A percentile compares a stretch with the other conserved stretches of the same genome.
phyloP scores from a whole-genome alignment of 2,797 vertebrate species.

The Holocentrus rufus region DNA sequence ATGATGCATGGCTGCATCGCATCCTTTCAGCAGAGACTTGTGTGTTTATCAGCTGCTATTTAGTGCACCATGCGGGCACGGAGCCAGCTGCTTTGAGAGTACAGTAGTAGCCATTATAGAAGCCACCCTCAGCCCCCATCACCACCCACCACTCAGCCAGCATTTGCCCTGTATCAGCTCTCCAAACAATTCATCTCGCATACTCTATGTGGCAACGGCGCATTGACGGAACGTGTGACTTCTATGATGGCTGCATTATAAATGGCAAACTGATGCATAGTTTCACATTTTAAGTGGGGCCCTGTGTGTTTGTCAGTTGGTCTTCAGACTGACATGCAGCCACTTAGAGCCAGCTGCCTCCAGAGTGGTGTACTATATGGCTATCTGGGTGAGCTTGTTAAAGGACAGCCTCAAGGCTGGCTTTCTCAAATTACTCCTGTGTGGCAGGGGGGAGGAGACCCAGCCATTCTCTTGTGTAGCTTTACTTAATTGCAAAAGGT shows the following conservation, averaged over 20 bases:
- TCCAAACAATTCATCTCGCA: constrained; percentile 15
- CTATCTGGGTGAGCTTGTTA: constrained; percentile 70
- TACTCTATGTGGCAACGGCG: neutral
- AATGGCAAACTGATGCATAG: constrained; percentile 35
- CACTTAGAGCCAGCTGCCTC: constrained; percentile 75
- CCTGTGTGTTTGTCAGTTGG: constrained; percentile 67
- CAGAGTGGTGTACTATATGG: constrained; percentile 45
- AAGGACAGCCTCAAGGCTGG: constrained; percentile 70
- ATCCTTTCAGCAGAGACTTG: neutral
- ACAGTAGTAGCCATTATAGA: constrained; percentile 42
- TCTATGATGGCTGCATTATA: constrained; percentile 25
- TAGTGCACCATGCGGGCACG: neutral
- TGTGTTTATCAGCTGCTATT: neutral
- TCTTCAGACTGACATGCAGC: constrained; percentile 63
- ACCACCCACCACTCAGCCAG: neutral
- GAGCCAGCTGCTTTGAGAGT: constrained; percentile 59
- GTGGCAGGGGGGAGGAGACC: constrained; percentile 47
- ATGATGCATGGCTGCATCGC: constrained; percentile 31
- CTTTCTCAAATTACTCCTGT: constrained; percentile 75
- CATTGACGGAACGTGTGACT: neutral
- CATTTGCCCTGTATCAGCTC: constrained; percentile 22
- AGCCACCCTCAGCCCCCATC: neutral
- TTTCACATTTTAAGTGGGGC: constrained; percentile 46
- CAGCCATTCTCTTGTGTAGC: constrained; percentile 54
- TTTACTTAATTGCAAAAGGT: constrained; percentile 69